Base-by-base conservation (phyloP, 2,797 vertebrate genomes). In the Lagodon rhomboides region DNA sequence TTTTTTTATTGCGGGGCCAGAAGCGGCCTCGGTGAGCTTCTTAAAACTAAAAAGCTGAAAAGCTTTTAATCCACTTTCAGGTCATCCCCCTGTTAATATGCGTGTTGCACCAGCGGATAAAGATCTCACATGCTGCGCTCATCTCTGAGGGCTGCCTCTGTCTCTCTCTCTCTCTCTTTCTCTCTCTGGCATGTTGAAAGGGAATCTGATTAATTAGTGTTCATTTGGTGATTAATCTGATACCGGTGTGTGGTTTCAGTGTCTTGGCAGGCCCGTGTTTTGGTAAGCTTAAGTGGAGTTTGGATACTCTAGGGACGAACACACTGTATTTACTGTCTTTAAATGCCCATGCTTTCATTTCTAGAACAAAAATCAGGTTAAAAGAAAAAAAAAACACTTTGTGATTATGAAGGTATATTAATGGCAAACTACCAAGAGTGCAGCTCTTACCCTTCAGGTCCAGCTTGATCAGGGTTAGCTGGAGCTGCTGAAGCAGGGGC, bases 61-160 rank as follows among this genome's bases (percentile, higher is more conserved):
- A 95, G 92, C 95, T 89, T 68, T 70, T 95, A 95, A 96, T 94
- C 95, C 92, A 87, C 89, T 94, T 90, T 94, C 59, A 87, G 86
- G 63, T 85, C 74, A 59, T 84, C 76, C 68, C 63, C 58, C 63
- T 69, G 79, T 75, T 93, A 89, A 94, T 93, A 89, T 89, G 85
- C 83, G 61, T 77, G 78, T 79, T 75, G 79, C 77, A 74, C 30
- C 75, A 62, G 73, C 23, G 59, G 83, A 77, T 84, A 67, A 74
- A 89, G 84, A 87, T 85, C 88, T 83, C 61, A 56, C 78, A 79
- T 69, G 43, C 71, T 73, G 63, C 2, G 53, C 46, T 85, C 82
- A 70, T 83, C 79, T 90, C 83, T 56, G 16, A 75, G 27, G 53
- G 30, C 38, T 75, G 43, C 88, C 68, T 80, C 65, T 20, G 25